Evolutionary conservation across 2,113 vertebrate genomes (phyloP).

Genomic region (Manacus vitellinus): DNA sequence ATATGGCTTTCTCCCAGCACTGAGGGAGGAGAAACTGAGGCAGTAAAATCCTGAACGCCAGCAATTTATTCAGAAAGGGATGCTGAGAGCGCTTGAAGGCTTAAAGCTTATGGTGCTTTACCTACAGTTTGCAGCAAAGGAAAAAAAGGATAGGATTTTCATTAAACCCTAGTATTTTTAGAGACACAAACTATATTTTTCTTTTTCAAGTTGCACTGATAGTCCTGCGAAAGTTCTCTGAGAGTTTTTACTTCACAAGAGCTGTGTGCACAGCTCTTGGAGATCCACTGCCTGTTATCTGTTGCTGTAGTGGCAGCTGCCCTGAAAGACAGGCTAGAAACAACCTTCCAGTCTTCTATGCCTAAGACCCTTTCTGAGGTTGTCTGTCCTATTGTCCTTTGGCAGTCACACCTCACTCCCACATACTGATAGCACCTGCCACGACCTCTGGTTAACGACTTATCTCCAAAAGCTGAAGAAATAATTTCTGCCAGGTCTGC

Average conservation of each 20-base stretch:
- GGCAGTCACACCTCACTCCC: background rate
- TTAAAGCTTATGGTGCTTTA: background rate
- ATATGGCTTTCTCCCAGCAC: background rate
- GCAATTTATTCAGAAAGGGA: background rate
- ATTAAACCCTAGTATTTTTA: background rate
- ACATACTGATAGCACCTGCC: background rate
- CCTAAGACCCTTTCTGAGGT: background rate
- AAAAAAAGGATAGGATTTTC: slow-evolving; percentile 14
- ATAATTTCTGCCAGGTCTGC: background rate
- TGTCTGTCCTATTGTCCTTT: background rate
- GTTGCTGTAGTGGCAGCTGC: background rate
- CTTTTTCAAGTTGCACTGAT: background rate
- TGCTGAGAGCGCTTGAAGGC: background rate
- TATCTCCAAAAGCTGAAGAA: background rate
- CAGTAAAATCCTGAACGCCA: slow-evolving; percentile 20
- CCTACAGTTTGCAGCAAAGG: background rate
- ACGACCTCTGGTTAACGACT: background rate
- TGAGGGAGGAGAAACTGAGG: slow-evolving; percentile 30
- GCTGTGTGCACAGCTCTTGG: background rate
- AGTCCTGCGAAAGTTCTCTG: background rate
- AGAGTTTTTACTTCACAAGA: background rate
- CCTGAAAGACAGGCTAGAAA: background rate
- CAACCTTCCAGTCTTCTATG: background rate
- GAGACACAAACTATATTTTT: background rate
- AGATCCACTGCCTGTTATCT: background rate